phyloP scores from a whole-genome alignment of 2,888 invertebrate species.

The Hymenopus coronatus region DNA sequence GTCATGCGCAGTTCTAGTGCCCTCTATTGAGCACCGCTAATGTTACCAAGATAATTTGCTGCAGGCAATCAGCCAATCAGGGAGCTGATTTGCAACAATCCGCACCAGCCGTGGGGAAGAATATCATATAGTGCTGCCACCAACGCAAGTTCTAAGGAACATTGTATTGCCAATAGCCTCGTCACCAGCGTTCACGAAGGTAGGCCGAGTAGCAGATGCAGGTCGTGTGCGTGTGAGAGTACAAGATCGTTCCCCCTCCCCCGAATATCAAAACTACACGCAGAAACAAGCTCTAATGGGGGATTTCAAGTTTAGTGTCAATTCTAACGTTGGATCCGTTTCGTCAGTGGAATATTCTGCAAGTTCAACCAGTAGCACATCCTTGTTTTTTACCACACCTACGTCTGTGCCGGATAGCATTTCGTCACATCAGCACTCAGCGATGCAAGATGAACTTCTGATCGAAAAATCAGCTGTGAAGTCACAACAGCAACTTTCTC shows the following conservation, averaged over 20 bases:
- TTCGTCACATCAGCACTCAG: constrained; percentile 39
- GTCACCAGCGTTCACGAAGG: constrained; percentile 35
- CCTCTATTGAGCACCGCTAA: not conserved
- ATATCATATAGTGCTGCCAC: not conserved
- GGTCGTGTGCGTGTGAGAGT: constrained; percentile 36
- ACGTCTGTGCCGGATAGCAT: constrained; percentile 40
- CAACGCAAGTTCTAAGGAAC: not conserved
- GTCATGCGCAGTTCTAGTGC: not conserved
- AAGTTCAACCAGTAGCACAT: constrained; percentile 38
- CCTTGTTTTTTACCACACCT: constrained; percentile 41
- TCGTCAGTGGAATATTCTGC: constrained; percentile 40
- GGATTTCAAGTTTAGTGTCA: constrained; percentile 42
- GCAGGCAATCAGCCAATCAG: not conserved
- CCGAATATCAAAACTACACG: constrained; percentile 32
- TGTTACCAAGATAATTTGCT: not conserved
- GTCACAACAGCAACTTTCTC: constrained; percentile 36
- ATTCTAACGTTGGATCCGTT: constrained; percentile 41
- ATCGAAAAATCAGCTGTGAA: constrained; percentile 40
- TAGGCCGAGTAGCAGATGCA: constrained; percentile 34
- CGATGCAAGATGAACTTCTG: constrained; percentile 42
- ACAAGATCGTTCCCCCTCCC: constrained; percentile 33
- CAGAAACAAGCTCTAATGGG: constrained; percentile 40
- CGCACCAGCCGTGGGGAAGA: not conserved
- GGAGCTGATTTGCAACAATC: not conserved
- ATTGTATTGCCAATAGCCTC: constrained; percentile 28